Conservation (phyloP, 2,888 invertebrate species). For the Troides helena region DNA sequence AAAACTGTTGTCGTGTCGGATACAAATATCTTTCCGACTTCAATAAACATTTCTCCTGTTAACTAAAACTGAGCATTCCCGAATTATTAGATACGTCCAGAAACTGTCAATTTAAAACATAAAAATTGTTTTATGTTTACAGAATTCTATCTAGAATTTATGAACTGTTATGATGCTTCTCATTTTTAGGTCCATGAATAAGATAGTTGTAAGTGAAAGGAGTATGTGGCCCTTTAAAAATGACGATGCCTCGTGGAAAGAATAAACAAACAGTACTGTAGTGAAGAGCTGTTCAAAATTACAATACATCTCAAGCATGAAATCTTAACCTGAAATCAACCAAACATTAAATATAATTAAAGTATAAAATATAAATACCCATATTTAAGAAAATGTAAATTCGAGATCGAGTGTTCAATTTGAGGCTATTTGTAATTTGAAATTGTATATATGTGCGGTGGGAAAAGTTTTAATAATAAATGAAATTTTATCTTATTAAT, state of each 20-base stretch:
- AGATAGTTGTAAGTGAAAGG: slow-evolving; percentile 1
- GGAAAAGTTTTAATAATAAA: not conserved
- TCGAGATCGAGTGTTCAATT: not conserved
- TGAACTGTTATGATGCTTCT: not conserved
- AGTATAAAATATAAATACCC: not conserved
- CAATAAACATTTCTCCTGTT: too few species aligned
- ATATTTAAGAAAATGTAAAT: not conserved
- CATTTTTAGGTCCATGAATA: slow-evolving; percentile 18
- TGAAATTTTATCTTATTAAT: not conserved
- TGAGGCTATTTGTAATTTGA: slow-evolving; percentile 1
- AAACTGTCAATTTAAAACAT: not conserved
- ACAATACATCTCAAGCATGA: not conserved
- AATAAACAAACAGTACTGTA: not conserved
- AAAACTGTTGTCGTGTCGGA: not conserved
- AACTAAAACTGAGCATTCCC: too few species aligned
- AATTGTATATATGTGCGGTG: slow-evolving; percentile 8
- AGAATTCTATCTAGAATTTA: not conserved
- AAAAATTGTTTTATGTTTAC: not conserved
- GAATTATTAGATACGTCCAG: slow-evolving; percentile 1
- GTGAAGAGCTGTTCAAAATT: not conserved
- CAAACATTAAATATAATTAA: not conserved
- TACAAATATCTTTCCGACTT: too few species aligned
- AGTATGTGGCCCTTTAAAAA: not conserved
- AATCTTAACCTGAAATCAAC: not conserved
- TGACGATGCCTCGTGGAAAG: not conserved